Percentiles rank a stretch among this genome's conserved stretches.
Evolutionary conservation across 1,140 invertebrate genomes (phyloP).

Genomic region (Brachionus koreanus): DNA sequence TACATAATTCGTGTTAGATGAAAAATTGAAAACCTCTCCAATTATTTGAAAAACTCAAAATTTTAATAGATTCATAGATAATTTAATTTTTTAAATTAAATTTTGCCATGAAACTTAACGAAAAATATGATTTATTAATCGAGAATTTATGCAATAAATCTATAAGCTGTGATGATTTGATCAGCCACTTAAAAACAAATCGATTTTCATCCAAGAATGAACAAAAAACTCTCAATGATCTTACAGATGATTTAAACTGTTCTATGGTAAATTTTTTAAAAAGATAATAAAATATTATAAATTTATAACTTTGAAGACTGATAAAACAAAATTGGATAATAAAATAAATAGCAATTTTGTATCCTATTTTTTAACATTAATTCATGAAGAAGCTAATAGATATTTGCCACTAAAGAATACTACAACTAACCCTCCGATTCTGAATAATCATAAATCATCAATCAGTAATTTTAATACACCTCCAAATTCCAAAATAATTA

Average conservation of each 20-base stretch:
- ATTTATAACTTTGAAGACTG: not conserved
- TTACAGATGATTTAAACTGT: slow-evolving; percentile 18
- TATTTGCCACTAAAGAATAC: slow-evolving; percentile 7
- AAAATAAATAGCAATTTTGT: slow-evolving; percentile 34
- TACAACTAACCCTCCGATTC: not conserved
- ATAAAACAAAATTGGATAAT: not conserved
- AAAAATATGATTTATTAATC: slow-evolving; percentile 23
- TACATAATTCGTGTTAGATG: too few species aligned
- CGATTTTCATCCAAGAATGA: not conserved
- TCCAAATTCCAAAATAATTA: not conserved
- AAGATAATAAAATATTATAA: not conserved
- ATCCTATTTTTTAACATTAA: slow-evolving; percentile 22
- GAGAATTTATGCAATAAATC: not conserved
- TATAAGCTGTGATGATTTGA: not conserved
- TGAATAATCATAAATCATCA: not conserved
- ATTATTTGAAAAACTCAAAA: too few species aligned
- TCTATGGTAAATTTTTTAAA: not conserved
- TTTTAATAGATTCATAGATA: not conserved
- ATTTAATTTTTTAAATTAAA: not conserved
- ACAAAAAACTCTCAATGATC: not conserved
- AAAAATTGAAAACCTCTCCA: too few species aligned
- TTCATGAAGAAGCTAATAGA: slow-evolving; percentile 41
- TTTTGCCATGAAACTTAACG: not conserved
- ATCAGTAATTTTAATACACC: not conserved
- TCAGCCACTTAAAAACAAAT: slow-evolving; percentile 11